These are phyloP conservation scores for Ptychoptera albimana DNA, from an alignment of 2,888 invertebrate genomes.

Conservation along the genomic window DNA sequence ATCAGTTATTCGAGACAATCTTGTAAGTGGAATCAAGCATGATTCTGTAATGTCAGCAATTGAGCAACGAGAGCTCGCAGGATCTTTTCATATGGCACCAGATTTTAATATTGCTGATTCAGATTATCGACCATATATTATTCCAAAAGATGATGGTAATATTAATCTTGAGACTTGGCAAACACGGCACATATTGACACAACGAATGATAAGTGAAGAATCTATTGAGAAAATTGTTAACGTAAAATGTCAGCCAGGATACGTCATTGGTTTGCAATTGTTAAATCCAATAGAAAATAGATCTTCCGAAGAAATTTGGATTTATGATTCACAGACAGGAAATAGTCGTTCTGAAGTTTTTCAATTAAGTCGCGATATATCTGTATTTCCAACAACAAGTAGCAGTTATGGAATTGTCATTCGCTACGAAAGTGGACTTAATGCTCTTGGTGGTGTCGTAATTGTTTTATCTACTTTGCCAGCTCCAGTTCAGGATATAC, in stretches of 20 bases:
- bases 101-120: conserved; percentile 50
- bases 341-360: conserved; percentile 50
- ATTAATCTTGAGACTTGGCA: conserved; percentile 53
- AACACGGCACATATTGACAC: conserved; percentile 65
- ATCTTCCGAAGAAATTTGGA: conserved; percentile 67
- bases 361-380: conserved; percentile 67
- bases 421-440: conserved; percentile 61
- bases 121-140: conserved; percentile 53
- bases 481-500: conserved; percentile 56
- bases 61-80: conserved; percentile 81
- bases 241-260: conserved; percentile 60
- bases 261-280: conserved; percentile 76
- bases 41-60: conserved; percentile 71
- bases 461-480: conserved; percentile 57
- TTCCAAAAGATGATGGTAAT: conserved; percentile 47
- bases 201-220: conserved; percentile 39
- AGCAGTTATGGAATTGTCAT: conserved; percentile 66
- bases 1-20: conserved; percentile 67
- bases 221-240: conserved; percentile 40
- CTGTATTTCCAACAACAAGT: conserved; percentile 80
- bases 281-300: conserved; percentile 80
- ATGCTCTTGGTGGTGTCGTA: conserved; percentile 69
- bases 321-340: conserved; percentile 58
- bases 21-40: conserved; percentile 77
- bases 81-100: conserved; percentile 68